phyloP scores from a whole-genome alignment of 2,113 vertebrate species.

The Centropus bengalensis region DNA sequence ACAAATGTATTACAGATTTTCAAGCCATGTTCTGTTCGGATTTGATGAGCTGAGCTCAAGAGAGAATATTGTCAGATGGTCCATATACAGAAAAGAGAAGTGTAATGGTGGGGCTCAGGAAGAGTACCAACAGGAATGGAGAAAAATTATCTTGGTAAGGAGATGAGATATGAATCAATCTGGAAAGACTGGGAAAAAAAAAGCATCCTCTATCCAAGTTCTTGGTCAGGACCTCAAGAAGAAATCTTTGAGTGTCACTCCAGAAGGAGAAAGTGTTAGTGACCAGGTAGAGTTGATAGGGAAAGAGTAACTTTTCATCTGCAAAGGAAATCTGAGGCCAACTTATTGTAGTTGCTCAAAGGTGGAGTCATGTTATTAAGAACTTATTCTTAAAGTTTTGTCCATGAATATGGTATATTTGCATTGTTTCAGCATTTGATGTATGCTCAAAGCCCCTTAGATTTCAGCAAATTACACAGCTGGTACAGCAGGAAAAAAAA shows the following conservation, averaged over 20 bases:
- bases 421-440: background rate
- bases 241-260: background rate
- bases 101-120: background rate
- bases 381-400: background rate
- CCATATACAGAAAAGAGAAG: background rate
- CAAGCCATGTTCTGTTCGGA: background rate
- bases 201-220: background rate
- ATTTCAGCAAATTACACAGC: background rate
- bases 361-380: background rate
- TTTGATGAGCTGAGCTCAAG: background rate
- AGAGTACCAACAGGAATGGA: background rate
- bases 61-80: background rate
- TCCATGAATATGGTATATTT: background rate
- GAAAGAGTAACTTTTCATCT: background rate
- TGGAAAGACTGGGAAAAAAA: background rate
- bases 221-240: background rate
- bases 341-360: background rate
- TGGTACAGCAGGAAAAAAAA: constrained; percentile 8
- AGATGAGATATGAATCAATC: background rate
- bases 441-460: background rate
- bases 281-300: background rate
- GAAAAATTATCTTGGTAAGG: background rate
- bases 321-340: background rate
- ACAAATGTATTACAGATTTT: background rate
- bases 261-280: background rate